phyloP scores from a whole-genome alignment of 2,113 vertebrate genomes.

The Cryptomyrus ogoouensis region DNA sequence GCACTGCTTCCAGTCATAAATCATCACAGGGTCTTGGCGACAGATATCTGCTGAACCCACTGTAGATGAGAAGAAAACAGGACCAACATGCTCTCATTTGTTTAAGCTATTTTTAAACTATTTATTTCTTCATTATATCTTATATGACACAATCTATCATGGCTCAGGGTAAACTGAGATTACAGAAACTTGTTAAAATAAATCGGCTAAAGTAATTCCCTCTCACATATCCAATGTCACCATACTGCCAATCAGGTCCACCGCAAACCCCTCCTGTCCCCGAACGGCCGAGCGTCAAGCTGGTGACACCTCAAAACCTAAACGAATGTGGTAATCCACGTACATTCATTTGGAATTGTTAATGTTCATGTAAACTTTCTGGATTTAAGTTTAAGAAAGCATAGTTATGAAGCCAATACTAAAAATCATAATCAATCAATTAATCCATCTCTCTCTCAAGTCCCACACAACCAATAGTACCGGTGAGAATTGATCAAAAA shows the following conservation, averaged over 20 bases:
- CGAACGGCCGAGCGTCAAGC: background rate
- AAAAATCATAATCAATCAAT: no score
- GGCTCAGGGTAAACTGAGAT: background rate
- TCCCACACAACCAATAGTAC: background rate
- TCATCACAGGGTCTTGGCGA: background rate
- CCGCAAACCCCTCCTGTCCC: background rate
- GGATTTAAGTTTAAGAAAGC: background rate
- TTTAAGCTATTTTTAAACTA: constrained; percentile 15
- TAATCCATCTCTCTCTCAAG: no score
- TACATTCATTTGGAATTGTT: background rate
- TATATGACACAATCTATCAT: constrained; percentile 1
- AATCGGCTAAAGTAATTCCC: background rate
- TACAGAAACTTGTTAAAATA: background rate
- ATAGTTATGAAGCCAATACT: background rate
- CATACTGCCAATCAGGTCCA: background rate
- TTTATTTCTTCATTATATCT: constrained; percentile 19
- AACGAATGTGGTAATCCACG: background rate
- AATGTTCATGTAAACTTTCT: background rate
- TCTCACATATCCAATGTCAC: constrained; percentile 48
- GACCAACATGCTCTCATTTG: background rate
- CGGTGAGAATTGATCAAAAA: background rate
- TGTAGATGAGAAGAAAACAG: background rate
- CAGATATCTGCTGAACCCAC: background rate
- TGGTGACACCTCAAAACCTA: no score
- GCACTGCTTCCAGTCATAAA: background rate